Evolutionary conservation across 92 coral and sea anemone genomes (phyloP), one percentile per base, ranked within the genome.

Genomic region (Galaxea fascicularis): DNA sequence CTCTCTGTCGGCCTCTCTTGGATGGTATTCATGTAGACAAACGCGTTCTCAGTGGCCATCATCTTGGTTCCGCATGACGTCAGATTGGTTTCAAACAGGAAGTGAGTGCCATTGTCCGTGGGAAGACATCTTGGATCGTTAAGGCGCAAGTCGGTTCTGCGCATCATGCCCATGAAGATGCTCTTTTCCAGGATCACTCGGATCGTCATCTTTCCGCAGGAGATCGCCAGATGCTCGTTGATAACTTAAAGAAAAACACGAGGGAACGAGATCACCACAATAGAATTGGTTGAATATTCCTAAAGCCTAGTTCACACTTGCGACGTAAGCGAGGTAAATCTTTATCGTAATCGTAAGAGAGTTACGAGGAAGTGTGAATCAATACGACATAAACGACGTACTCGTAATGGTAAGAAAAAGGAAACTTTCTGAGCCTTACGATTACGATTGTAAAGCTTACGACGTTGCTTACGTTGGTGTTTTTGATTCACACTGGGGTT

Each of bases 151-250:
- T 94, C 95, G 28, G 86, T 84, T 46, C 76, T 83, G 13, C 75
- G 49, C 95, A 87, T 89, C 95, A 89, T 89, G 9, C 91, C 90
- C 83, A 87, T 82, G 1, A 94, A 76, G 64, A 83, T n/a, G 3
- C 39, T 52, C 45, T 87, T 83, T 6, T 78, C 74, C 1, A 94
- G 85, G 14, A 92, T 53, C 18, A 94, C 90, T 51, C 83, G 83
- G 90, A 94, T 92, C 24, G 83, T 83, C 62, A 87, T 88, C 78
- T 86, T 90, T 60, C 93, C 92, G 64, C 98, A 94, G 11, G 95
- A 94, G 21, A 94, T 89, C 4, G 98, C 95, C 47, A 94, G n/a
- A 57, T 86, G 60, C 64, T 89, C 73, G 83, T 91, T 92, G 41
- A 82, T 44, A 28, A 82, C 86, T 82, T 49, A 28, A 54, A 75